phyloP scores from a whole-genome alignment of 2,797 vertebrate species.

The Melanotaenia nigrans region DNA sequence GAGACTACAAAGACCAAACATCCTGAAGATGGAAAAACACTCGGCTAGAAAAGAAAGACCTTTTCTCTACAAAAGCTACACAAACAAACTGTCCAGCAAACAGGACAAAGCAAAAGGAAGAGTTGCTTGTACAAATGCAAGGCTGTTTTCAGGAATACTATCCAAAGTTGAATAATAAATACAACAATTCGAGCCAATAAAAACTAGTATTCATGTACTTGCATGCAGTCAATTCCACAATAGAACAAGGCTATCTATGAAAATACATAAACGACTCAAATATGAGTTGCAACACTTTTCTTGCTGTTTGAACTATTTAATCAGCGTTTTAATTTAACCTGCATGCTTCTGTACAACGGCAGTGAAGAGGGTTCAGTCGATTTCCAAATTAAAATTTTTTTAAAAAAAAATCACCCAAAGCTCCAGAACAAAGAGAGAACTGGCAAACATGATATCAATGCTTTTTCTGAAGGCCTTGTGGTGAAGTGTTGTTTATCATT shows the following conservation, averaged over 20 bases:
- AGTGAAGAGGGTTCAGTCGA: not conserved
- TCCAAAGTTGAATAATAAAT: constrained; percentile 37
- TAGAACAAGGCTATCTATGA: not conserved
- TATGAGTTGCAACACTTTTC: not conserved
- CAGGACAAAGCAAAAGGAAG: constrained; percentile 33
- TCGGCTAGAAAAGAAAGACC: not conserved
- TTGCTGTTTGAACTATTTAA: not conserved
- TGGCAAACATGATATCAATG: constrained; percentile 28
- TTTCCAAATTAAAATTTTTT: not conserved
- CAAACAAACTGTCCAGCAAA: constrained; percentile 37
- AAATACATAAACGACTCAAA: constrained; percentile 20
- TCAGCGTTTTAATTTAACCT: not conserved
- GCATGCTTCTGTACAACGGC: constrained; percentile 14
- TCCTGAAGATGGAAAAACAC: constrained; percentile 1
- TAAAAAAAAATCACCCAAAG: not conserved
- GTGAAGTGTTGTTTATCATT: constrained; percentile 56
- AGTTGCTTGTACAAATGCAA: constrained; percentile 9
- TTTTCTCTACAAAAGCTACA: constrained; percentile 28
- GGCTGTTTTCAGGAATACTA: constrained; percentile 16
- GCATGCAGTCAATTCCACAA: not conserved
- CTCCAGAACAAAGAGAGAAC: constrained; percentile 10
- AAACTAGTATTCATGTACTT: constrained; percentile 22
- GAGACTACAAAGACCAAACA: constrained; percentile 15
- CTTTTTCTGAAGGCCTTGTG: constrained; percentile 45
- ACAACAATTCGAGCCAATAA: not conserved